These are phyloP conservation scores for Petrocephalus sullivani DNA, from an alignment of 2,797 vertebrate species.

Conservation along the genomic window DNA sequence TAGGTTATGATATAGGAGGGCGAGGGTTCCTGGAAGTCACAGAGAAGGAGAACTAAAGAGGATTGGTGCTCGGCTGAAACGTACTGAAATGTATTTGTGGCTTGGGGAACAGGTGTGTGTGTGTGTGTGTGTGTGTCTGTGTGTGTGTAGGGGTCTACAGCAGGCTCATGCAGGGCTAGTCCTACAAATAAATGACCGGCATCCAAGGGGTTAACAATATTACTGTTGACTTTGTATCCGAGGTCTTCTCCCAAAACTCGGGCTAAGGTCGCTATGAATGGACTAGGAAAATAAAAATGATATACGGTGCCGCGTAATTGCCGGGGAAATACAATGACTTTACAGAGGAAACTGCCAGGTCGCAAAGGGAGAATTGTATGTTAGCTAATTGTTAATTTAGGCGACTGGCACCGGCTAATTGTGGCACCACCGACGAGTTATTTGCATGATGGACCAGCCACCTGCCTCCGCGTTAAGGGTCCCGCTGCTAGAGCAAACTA, in stretches of 20 bases:
- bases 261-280: slow-evolving; percentile 73
- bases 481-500: slow-evolving; percentile 95
- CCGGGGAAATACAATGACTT: slow-evolving; percentile 87
- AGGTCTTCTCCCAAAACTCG: slow-evolving; percentile 49
- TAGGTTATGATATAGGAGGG: neutral
- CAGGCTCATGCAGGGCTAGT: neutral
- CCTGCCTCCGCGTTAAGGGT: slow-evolving; percentile 91
- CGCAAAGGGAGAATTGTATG: slow-evolving; percentile 94
- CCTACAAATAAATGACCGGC: slow-evolving; percentile 35
- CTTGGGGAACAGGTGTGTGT: neutral
- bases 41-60: neutral
- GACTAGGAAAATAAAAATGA: slow-evolving; percentile 82
- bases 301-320: slow-evolving; percentile 79
- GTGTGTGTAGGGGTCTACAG: no score
- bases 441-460: slow-evolving; percentile 99
- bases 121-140: neutral
- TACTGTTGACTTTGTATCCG: slow-evolving; percentile 71
- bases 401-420: slow-evolving; percentile 95
- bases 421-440: slow-evolving; percentile 91
- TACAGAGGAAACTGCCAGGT: slow-evolving; percentile 84
- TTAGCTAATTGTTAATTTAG: slow-evolving; percentile 99
- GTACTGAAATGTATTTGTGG: neutral
- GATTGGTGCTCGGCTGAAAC: neutral
- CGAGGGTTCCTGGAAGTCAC: neutral
- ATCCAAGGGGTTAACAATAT: slow-evolving; percentile 60